phyloP scores from a whole-genome alignment of 2,797 vertebrate species.

The Buceros bicornis region DNA sequence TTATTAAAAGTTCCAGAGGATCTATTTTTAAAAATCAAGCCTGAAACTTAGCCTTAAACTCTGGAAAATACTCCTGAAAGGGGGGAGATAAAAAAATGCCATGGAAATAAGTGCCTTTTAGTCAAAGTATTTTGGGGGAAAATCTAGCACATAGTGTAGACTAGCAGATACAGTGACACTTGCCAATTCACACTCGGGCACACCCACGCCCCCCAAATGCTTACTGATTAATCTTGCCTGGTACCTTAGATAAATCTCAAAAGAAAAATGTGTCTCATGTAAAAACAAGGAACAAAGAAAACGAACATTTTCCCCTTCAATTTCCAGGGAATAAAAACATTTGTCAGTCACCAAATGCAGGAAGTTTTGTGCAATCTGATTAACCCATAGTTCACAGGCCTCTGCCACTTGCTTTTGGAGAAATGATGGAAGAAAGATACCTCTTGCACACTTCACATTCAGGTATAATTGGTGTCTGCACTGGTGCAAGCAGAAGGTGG shows the following conservation, averaged over 20 bases:
- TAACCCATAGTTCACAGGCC: background rate
- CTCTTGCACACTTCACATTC: background rate
- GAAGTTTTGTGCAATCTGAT: background rate
- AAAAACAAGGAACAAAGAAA: background rate
- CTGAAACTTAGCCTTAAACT: background rate
- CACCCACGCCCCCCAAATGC: accelerated
- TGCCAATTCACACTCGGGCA: background rate
- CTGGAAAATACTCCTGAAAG: background rate
- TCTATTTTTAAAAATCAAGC: background rate
- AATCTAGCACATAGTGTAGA: background rate
- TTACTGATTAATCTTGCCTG: background rate
- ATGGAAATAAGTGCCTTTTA: background rate
- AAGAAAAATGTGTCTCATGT: background rate
- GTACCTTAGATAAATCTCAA: background rate
- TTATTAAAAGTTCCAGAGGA: background rate
- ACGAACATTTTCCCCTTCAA: background rate
- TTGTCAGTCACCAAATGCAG: background rate
- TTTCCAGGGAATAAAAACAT: background rate
- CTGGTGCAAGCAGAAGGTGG: background rate
- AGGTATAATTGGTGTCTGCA: background rate
- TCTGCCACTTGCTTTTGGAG: background rate
- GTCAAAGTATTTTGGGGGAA: background rate
- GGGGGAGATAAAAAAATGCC: background rate
- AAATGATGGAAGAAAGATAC: background rate
- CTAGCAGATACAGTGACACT: background rate